A percentile compares a stretch with the other conserved stretches of the same genome.
Evolutionary conservation across 2,888 invertebrate genomes (phyloP).

Genomic region (Deilephila elpenor): DNA sequence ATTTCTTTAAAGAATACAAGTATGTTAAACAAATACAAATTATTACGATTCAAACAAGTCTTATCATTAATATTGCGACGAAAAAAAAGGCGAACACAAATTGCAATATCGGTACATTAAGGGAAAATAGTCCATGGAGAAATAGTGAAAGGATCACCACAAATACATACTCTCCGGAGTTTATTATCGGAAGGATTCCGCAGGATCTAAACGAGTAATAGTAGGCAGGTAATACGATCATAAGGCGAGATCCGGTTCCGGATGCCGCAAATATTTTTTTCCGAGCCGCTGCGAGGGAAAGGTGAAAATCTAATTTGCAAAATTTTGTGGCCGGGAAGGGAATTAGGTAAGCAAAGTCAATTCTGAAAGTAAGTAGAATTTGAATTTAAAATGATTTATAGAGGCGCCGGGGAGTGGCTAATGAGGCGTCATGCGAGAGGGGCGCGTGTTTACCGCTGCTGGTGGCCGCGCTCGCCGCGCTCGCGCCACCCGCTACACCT

Average conservation of each 20-base stretch:
- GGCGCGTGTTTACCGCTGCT: conserved; percentile 76
- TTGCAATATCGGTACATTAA: not conserved
- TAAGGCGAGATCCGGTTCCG: conserved; percentile 59
- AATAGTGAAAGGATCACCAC: conserved; percentile 20
- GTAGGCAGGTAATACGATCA: conserved; percentile 57
- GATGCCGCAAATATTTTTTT: conserved; percentile 72
- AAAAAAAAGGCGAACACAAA: not conserved
- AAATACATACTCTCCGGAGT: conserved; percentile 42
- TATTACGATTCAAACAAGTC: too few species aligned
- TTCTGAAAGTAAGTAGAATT: conserved; percentile 82
- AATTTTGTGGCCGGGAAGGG: conserved; percentile 76
- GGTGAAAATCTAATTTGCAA: conserved; percentile 79
- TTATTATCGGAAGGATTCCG: conserved; percentile 48
- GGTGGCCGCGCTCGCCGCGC: conserved; percentile 70
- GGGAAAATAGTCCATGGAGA: not conserved
- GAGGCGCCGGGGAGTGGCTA: conserved; percentile 81
- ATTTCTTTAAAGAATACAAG: too few species aligned
- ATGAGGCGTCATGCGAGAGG: conserved; percentile 83
- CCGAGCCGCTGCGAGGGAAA: conserved; percentile 61
- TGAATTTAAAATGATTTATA: conserved; percentile 85
- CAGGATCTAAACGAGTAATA: conserved; percentile 51
- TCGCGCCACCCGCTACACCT: conserved; percentile 44
- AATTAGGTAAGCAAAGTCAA: conserved; percentile 82
- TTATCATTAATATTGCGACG: not conserved
- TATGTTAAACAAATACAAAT: too few species aligned